These are phyloP conservation scores for Neoniphon sammara DNA, from an alignment of 2,797 vertebrate species.

Conservation along the genomic window DNA sequence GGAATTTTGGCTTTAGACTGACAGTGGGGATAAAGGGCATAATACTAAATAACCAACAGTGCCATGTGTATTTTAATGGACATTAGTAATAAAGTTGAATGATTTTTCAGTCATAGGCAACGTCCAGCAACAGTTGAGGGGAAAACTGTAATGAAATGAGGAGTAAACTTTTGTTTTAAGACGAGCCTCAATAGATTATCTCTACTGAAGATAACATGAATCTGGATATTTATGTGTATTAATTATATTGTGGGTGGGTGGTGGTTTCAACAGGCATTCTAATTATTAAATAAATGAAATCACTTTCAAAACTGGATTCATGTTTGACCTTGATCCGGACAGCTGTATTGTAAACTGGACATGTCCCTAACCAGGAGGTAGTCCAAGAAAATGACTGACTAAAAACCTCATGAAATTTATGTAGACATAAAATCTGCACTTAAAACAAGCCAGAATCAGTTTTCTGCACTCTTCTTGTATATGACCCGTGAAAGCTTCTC, in stretches of 20 bases:
- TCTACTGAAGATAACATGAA: conserved; percentile 15
- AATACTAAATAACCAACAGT: background rate
- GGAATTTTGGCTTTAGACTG: background rate
- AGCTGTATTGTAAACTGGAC: conserved; percentile 1
- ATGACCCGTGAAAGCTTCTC: too few relatives aligned
- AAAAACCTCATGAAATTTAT: too few relatives aligned
- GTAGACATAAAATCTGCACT: too few relatives aligned
- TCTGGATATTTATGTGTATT: conserved; percentile 23
- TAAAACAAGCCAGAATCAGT: too few relatives aligned
- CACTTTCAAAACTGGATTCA: background rate
- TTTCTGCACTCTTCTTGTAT: too few relatives aligned
- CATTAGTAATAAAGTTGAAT: background rate
- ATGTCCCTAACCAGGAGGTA: too few relatives aligned
- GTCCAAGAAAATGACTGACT: too few relatives aligned
- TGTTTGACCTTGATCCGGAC: background rate
- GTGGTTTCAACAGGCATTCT: background rate
- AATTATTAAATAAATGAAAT: conserved; percentile 1
- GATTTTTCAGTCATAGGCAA: background rate
- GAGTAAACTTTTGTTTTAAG: conserved; percentile 11
- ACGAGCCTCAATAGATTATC: conserved; percentile 13
- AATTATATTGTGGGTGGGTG: conserved; percentile 23
- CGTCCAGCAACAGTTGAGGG: background rate
- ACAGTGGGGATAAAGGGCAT: background rate
- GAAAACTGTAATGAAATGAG: conserved; percentile 1
- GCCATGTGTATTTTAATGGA: background rate